Conservation (phyloP, 2,113 vertebrate genomes). For the Zapus hudsonius region DNA sequence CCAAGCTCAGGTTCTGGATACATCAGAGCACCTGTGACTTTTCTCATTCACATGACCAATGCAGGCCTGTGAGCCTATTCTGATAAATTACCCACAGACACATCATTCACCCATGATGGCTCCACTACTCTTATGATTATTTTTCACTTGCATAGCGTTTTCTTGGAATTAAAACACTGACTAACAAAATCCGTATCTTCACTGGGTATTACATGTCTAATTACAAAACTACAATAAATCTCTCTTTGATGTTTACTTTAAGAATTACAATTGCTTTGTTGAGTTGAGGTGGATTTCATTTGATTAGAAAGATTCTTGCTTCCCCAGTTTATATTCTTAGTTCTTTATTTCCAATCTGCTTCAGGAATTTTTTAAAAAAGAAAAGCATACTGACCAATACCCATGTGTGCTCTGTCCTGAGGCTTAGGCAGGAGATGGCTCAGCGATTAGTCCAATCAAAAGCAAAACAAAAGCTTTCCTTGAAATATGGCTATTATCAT, state of each 20-base stretch:
- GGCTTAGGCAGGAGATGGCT: not conserved
- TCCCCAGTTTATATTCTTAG: not conserved
- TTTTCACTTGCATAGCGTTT: not conserved
- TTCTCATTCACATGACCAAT: not conserved
- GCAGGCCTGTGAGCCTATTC: too few species aligned
- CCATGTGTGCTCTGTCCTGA: not conserved
- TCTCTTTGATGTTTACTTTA: not conserved
- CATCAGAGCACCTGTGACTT: not conserved
- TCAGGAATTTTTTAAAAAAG: not conserved
- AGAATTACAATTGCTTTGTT: not conserved
- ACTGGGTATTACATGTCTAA: not conserved
- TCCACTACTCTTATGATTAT: not conserved
- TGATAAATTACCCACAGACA: not conserved
- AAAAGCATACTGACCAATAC: not conserved
- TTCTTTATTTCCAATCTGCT: not conserved
- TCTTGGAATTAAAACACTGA: not conserved
- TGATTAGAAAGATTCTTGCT: not conserved
- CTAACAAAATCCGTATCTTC: conserved; percentile 10
- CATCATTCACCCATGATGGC: not conserved
- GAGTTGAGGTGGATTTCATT: not conserved
- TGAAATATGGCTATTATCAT: conserved; percentile 64
- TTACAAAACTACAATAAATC: conserved; percentile 11
- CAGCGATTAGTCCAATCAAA: not conserved
- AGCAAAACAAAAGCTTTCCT: conserved; percentile 9
- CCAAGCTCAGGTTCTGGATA: not conserved